Percentiles rank a stretch among this genome's conserved stretches.
These are phyloP conservation scores for Drosophila ambigua DNA, from an alignment of 1,140 invertebrate genomes.

Conservation along the genomic window DNA sequence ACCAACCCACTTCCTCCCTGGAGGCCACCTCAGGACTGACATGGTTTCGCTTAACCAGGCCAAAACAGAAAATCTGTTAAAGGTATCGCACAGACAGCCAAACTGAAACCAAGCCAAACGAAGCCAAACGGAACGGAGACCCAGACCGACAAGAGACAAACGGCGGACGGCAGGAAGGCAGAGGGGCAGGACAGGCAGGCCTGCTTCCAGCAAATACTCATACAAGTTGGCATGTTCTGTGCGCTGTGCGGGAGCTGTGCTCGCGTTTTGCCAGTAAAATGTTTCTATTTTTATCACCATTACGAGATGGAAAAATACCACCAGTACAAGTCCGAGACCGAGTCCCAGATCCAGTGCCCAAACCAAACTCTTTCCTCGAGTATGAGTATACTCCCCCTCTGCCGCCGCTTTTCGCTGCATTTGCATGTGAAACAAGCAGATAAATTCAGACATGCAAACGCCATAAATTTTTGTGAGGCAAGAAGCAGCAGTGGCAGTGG, in stretches of 20 bases:
- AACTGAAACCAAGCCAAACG: conserved; percentile 33
- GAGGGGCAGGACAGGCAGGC: background rate
- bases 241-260: conserved; percentile 15
- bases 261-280: conserved; percentile 62
- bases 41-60: conserved; percentile 66
- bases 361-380: conserved; percentile 10
- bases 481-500: conserved; percentile 7
- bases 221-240: conserved; percentile 55
- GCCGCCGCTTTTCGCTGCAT: conserved; percentile 48
- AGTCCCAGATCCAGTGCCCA: conserved; percentile 22
- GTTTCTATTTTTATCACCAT: conserved; percentile 80
- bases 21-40: conserved; percentile 49
- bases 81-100: conserved; percentile 48
- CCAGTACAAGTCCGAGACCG: background rate
- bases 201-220: conserved; percentile 37
- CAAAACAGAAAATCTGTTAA: conserved; percentile 71
- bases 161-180: background rate
- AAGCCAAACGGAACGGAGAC: background rate
- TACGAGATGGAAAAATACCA: conserved; percentile 59
- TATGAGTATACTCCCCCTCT: background rate
- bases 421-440: conserved; percentile 82
- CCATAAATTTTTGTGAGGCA: conserved; percentile 70
- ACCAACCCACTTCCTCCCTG: conserved; percentile 25
- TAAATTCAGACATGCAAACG: conserved; percentile 80
- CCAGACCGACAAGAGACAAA: too few relatives aligned